Percentiles rank a stretch among this genome's conserved stretches.
Evolutionary conservation across 1,140 invertebrate species (phyloP).

Genomic region (Drosophila lacteicornis): DNA sequence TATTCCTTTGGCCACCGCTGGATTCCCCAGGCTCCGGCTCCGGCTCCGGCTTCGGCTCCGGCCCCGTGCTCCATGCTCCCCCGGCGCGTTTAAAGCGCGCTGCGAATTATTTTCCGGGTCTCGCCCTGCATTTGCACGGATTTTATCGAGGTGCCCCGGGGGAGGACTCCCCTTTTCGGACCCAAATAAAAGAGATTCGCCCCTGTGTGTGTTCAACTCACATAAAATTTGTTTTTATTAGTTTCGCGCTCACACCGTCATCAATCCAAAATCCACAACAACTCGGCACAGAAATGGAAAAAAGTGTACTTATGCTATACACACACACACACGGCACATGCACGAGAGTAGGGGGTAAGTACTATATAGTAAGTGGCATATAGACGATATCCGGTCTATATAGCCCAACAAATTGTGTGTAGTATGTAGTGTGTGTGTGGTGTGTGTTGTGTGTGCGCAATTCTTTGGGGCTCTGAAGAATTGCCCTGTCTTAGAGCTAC

Average conservation of each 20-base stretch:
- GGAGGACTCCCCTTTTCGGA: not conserved
- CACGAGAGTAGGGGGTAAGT: not conserved
- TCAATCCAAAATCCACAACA: constrained; percentile 26
- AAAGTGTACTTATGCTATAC: constrained; percentile 64
- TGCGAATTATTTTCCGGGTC: constrained; percentile 64
- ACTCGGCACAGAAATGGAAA: constrained; percentile 41
- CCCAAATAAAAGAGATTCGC: constrained; percentile 32
- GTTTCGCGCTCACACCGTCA: constrained; percentile 55
- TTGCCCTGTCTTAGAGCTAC: constrained; percentile 30
- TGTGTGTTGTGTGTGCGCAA: constrained; percentile 10
- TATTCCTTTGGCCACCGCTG: constrained; percentile 30
- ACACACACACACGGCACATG: constrained; percentile 37
- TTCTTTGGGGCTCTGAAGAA: constrained; percentile 48
- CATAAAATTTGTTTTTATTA: constrained; percentile 79
- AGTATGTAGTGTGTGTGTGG: not conserved
- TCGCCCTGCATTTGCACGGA: constrained; percentile 60
- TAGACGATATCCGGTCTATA: constrained; percentile 2
- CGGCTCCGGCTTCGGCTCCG: constrained; percentile 1
- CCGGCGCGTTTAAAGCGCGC: constrained; percentile 47
- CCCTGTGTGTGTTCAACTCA: constrained; percentile 68
- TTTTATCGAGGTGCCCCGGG: constrained; percentile 63
- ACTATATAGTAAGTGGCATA: not conserved
- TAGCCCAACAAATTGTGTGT: constrained; percentile 2
- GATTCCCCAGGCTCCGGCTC: not conserved
- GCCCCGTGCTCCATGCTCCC: not conserved